phyloP scores from a whole-genome alignment of 1,140 invertebrate genomes.

The Leptoteleia sp. region DNA sequence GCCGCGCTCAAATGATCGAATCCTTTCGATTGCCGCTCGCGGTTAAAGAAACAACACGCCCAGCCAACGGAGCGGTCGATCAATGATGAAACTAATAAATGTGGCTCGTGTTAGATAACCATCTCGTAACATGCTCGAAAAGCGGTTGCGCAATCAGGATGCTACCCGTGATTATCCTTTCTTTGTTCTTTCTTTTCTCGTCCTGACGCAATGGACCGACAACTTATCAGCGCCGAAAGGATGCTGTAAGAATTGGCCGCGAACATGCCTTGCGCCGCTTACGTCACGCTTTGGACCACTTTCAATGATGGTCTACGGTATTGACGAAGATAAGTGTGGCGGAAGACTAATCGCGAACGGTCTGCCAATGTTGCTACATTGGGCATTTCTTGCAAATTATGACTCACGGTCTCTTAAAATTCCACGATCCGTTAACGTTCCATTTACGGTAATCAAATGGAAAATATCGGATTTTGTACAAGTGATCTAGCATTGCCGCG shows the following conservation, averaged over 20 bases:
- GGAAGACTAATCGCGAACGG: not conserved
- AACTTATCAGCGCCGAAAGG: conserved; percentile 48
- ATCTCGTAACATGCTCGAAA: conserved; percentile 59
- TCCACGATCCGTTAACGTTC: too few relatives aligned
- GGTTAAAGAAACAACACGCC: conserved; percentile 51
- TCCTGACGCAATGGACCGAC: conserved; percentile 57
- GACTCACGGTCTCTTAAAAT: too few relatives aligned
- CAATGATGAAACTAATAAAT: conserved; percentile 68
- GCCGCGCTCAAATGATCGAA: conserved; percentile 30
- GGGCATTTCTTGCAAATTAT: too few relatives aligned
- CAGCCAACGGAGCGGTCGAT: conserved; percentile 34
- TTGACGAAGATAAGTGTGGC: conserved; percentile 8
- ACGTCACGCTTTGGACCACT: conserved; percentile 21
- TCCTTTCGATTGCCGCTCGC: conserved; percentile 51
- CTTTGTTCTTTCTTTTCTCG: conserved; percentile 61
- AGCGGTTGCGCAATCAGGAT: conserved; percentile 55
- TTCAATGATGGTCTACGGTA: conserved; percentile 11
- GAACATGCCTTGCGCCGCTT: conserved; percentile 9
- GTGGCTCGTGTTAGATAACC: conserved; percentile 63
- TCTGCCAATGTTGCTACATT: not conserved
- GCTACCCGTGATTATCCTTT: conserved; percentile 65
- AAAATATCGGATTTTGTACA: too few relatives aligned
- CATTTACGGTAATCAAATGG: too few relatives aligned
- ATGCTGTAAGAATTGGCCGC: conserved; percentile 26
- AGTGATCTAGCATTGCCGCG: too few relatives aligned